Base-by-base conservation (phyloP, 2,113 vertebrate species). In the Zosterops hypoxanthus region DNA sequence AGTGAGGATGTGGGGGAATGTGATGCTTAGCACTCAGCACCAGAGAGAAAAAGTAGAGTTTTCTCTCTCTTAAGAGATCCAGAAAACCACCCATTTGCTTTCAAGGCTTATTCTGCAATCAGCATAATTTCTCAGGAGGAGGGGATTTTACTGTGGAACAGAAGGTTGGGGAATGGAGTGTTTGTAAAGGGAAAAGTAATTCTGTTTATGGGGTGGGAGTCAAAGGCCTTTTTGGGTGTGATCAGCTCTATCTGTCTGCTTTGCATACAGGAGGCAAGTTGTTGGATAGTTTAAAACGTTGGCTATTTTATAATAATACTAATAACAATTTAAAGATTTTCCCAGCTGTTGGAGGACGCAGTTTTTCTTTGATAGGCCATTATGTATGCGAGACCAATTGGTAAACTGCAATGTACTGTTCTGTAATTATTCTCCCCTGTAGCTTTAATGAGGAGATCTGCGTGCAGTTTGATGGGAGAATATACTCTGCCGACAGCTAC, bases 361-460 rank as follows among this genome's bases (percentile, higher is more conserved):
- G 6, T 93, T 88, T 92, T 96, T 95, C 93, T 92, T 94, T 88
- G 72, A 41, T 76, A 83, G 57, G 49, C 88, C 77, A 76, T 97
- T 97, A 96, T 65, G 88, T 91, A 96, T 96, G 93, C 95, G 96
- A 93, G 93, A 90, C 96, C 96, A 61, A 94, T 93, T 96, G 96
- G 95, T 96, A 96, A 97, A 95, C 95, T 96, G 96, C 70, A 90
- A 69, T 75, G 92, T 93, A 86, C 56, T 90, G 56, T 86, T 94
- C 92, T 88, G 92, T 96, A 96, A 97, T 97, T 97, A 95, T 96
- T 97, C 95, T 97, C 92, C 86, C 95, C 96, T 96, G 95, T 96
- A 97, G 95, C 92, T 96, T 96, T 97, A 97, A 96, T 95, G 95
- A 96, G 95, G 92, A 95, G 82, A 92, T 96, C 93, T 84, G 95